Percentiles rank a stretch among this genome's conserved stretches.
Conservation (phyloP, 2,113 vertebrate species). For the Indri indri region DNA sequence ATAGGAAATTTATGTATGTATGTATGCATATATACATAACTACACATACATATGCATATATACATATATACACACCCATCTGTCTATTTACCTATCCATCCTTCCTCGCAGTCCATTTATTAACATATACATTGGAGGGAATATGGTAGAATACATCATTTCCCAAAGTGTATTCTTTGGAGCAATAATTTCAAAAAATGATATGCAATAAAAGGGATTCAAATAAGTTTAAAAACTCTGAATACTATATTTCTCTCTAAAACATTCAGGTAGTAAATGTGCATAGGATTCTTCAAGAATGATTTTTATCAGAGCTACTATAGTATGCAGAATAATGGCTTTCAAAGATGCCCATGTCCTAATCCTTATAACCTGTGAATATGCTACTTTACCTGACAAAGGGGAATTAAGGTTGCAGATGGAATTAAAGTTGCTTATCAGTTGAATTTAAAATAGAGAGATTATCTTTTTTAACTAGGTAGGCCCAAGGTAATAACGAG, state of each 20-base stretch:
- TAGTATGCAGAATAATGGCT: background rate
- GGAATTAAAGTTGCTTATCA: background rate
- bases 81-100: background rate
- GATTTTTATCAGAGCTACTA: background rate
- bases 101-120: background rate
- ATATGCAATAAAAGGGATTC: background rate
- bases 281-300: background rate
- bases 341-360: background rate
- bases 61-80: background rate
- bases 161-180: background rate
- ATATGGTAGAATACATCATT: background rate
- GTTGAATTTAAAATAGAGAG: background rate
- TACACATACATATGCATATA: no score
- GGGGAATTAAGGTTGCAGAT: background rate
- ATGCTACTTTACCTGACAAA: background rate
- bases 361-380: background rate
- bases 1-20: background rate
- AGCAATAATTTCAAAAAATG: background rate
- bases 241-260: background rate
- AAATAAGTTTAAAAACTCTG: background rate
- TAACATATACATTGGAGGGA: background rate
- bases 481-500: background rate
- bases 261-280: background rate
- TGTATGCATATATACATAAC: background rate
- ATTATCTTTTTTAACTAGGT: background rate